Conservation (phyloP, 2,888 invertebrate species). For the Portevinia maculata region DNA sequence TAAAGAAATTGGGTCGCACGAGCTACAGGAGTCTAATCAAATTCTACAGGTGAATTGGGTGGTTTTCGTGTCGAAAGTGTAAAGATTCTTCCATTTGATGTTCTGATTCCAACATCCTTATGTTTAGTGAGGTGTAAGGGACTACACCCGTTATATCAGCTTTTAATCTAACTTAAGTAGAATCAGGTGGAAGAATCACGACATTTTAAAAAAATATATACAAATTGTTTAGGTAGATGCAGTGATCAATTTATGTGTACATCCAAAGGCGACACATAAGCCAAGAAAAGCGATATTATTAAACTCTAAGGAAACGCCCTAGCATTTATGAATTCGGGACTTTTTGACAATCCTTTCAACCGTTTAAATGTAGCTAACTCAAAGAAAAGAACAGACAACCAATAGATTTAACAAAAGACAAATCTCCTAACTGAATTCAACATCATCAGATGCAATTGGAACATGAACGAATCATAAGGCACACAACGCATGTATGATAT, state of each 20-base stretch:
- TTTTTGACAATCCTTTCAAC: constrained; percentile 52
- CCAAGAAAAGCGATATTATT: not conserved
- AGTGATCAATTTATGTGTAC: not conserved
- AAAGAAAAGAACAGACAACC: constrained; percentile 51
- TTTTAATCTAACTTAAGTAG: no score
- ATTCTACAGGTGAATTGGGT: no score
- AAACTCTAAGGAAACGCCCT: constrained; percentile 25
- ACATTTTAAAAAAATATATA: no score
- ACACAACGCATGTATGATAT: constrained; percentile 38
- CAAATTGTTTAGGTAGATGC: no score
- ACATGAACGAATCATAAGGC: constrained; percentile 39
- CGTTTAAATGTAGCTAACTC: constrained; percentile 55
- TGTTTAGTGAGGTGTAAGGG: no score
- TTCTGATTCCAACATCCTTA: no score
- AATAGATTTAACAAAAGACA: constrained; percentile 26
- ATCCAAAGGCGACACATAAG: not conserved
- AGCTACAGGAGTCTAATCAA: no score
- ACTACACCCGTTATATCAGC: no score
- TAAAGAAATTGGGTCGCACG: no score
- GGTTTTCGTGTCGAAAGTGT: no score
- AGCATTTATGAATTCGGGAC: constrained; percentile 59
- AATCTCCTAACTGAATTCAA: constrained; percentile 34
- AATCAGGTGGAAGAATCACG: no score
- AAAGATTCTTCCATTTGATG: no score
- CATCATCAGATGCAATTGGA: constrained; percentile 48